Base-by-base conservation (phyloP, 2,113 vertebrate species). In the Callaeas wilsoni region DNA sequence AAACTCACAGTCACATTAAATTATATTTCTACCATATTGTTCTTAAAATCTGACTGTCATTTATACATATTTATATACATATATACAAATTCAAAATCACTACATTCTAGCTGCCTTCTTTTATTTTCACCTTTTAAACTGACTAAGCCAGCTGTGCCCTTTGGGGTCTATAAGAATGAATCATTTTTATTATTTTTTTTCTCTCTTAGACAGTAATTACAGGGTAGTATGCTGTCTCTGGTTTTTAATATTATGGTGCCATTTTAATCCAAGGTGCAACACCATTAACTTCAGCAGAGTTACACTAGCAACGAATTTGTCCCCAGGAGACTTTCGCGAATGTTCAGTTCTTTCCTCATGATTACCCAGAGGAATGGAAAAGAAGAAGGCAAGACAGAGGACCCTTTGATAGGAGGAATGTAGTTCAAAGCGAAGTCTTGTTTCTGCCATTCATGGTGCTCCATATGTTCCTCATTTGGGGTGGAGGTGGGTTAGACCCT, bases 221-320 rank as follows among this genome's bases (percentile, higher is more conserved):
- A 93, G 83, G 79, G 76, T 78, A 62, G 83, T 84, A 81, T 60
- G 84, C 86, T 89, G 73, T 93, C 92, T 96, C 90, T 92, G 89
- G 25, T 95, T 96, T 96, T 95, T 90, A 97, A 96, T 96, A 96
- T 94, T 94, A 94, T 55, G 86, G 96, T 96, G 90, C 95, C 88
- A 55, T 93, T 96, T 95, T 92, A 90, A 93, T 95, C 74, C 77
- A 86, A 89, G 94, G 88, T 76, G 73, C 89, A 97, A 93, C 84
- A 87, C 92, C 88, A 90, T 93, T 96, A 92, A 84, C 92, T 96
- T 96, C 76, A 89, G 41, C 75, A 55, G 81, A 95, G 79, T 86
- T 96, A 80, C 39, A n/a, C 83, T 78, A 65, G 80, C 94, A 93
- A 92, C 92, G 93, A 96, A 87, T 93, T 96, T 92, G 62, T 75